Evolutionary conservation across 2,888 invertebrate genomes (phyloP), one percentile per base, ranked within the genome.

Genomic region (Eilema caniola): DNA sequence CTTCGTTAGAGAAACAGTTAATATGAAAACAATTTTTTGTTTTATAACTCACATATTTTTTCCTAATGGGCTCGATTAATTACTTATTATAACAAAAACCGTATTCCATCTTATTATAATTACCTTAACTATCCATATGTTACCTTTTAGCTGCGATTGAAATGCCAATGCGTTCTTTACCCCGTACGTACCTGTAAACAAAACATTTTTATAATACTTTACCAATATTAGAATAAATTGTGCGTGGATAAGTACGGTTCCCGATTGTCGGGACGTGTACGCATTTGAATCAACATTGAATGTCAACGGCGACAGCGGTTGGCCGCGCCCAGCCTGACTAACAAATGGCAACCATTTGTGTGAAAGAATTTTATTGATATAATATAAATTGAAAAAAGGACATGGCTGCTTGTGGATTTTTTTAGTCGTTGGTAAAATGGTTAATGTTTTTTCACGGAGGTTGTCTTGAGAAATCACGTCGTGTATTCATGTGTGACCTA

Each of bases 331-430:
- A 64, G 66, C 66, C 63, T 59, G 64, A 70, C 77, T 82, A 80
- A 85, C 82, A 84, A 84, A 84, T 83, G 79, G 73, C 73, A 69
- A 69, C 78, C 76, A 83, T 83, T 82, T 83, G 77, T 77, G 78
- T 74, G 78, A 82, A 83, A 75, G 84, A 79, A 83, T 85, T 82
- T 77, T 83, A 83, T 84, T 80, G 80, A 85, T 85, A 85, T 85
- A 82, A 83, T 81, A 83, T 74, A 82, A 85, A 84, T 85, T 84
- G 85, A 83, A 84, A 83, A 76, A 81, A 79, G 79, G 77, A 77
- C 79, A 78, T 41, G 25, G 1, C n/a, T 59, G 37, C 57, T 59
- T 41, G 37, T 41, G 33, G 64, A 60, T 33, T 66, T 57, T n/a
- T 57, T 66, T 57, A 57, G 57, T 23, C n/a, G 5, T 57, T 33